Evolutionary conservation across 1,140 invertebrate genomes (phyloP), one percentile per base, ranked within the genome.

Genomic region (Aradophagus sp.): DNA sequence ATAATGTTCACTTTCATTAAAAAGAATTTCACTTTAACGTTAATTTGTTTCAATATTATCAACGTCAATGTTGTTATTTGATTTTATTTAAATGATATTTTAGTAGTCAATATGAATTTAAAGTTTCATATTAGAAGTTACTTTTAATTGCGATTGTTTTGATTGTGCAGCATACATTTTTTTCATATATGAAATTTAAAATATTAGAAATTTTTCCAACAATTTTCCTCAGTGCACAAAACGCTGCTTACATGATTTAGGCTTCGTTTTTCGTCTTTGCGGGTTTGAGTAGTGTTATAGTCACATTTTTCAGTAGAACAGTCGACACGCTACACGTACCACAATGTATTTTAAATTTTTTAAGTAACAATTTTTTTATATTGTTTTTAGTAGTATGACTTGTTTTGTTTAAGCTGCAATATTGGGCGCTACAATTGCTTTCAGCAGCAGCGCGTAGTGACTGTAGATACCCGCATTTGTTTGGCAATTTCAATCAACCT

Each of bases 201-300:
- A n/a, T n/a, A n/a, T n/a, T n/a, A n/a, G n/a, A n/a, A n/a, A n/a
- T n/a, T n/a, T n/a, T n/a, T n/a, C n/a, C n/a, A n/a, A n/a, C n/a
- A 45, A 31, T 45, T 67, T 67, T 67, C 42, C 63, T 56, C 63
- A 58, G 45, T 58, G 63, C 52, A 52, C 36, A 56, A 56, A 65
- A 58, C 45, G 63, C 63, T 67, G 20, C 13, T 67, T 52, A 41
- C 48, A 45, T 15, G n/a, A n/a, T 52, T 2, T 41, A 52, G 16
- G 63, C 53, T 67, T 67, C 31, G 23, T 36, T 67, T n/a, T 67
- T 36, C 11, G 41, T 35, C 35, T 48, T 56, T 66, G 61, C 29
- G 31, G 5, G 15, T 52, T 63, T 45, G 59, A 29, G 59, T 55
- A 55, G 48, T 48, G 2, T 31, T 2, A 2, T 56, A 56, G 50